phyloP scores from a whole-genome alignment of 2,888 invertebrate species.

The Biston stratarius region DNA sequence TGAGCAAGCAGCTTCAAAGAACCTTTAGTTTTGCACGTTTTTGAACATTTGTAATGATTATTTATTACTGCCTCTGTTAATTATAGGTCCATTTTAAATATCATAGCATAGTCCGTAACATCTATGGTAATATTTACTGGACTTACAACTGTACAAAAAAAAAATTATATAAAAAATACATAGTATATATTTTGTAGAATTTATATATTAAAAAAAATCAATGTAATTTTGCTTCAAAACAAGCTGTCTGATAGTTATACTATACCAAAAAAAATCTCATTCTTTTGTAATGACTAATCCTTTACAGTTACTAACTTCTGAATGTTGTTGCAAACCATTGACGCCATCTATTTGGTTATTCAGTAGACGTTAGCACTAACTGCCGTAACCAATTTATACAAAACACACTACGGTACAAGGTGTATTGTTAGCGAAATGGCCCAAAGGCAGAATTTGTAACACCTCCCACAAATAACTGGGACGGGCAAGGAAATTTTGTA shows the following conservation, averaged over 20 bases:
- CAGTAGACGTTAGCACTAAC: slow-evolving; percentile 61
- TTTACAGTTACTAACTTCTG: slow-evolving; percentile 52
- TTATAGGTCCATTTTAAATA: neutral
- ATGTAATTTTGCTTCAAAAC: too few relatives aligned
- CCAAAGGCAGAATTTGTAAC: slow-evolving; percentile 70
- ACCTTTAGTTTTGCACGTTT: too few relatives aligned
- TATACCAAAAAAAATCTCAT: neutral
- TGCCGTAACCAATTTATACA: slow-evolving; percentile 69
- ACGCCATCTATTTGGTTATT: slow-evolving; percentile 62
- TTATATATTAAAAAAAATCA: neutral
- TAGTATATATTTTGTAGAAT: neutral
- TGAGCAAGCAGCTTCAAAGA: neutral
- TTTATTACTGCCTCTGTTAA: neutral
- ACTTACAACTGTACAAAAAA: too few relatives aligned
- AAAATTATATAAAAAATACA: too few relatives aligned
- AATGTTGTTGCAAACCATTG: slow-evolving; percentile 56
- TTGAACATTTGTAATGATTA: neutral
- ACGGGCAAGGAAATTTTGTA: slow-evolving; percentile 49
- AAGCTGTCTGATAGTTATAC: too few relatives aligned
- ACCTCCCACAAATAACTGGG: slow-evolving; percentile 66
- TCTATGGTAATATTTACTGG: too few relatives aligned
- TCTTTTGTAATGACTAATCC: slow-evolving; percentile 52
- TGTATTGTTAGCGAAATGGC: slow-evolving; percentile 62
- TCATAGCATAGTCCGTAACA: too few relatives aligned
- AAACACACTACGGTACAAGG: slow-evolving; percentile 55